Conservation (phyloP, 2,888 invertebrate genomes). For the Parasteatoda lunata region DNA sequence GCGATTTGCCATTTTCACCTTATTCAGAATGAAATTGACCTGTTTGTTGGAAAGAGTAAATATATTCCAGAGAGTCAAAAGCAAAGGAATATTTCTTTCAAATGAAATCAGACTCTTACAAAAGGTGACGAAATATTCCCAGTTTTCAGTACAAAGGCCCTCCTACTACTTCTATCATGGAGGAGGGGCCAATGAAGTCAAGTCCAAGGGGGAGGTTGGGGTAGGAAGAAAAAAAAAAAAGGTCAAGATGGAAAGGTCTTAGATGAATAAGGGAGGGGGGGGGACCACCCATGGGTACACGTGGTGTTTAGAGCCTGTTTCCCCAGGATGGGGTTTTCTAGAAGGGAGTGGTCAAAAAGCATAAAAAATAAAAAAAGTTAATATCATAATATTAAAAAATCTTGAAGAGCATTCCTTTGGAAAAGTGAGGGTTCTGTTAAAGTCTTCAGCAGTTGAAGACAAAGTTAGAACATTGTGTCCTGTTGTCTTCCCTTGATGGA, state of each 20-base stretch:
- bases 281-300: constrained; percentile 65
- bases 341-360: constrained; percentile 53
- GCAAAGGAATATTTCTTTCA: constrained; percentile 23
- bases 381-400: constrained; percentile 59
- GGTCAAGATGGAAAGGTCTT: constrained; percentile 31
- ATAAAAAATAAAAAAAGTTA: constrained; percentile 33
- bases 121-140: constrained; percentile 62
- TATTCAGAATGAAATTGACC: constrained; percentile 35
- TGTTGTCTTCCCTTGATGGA: constrained; percentile 57
- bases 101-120: constrained; percentile 18
- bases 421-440: constrained; percentile 47
- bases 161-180: constrained; percentile 12
- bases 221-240: constrained; percentile 23
- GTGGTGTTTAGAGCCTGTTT: constrained; percentile 28
- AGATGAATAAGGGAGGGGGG: constrained; percentile 16
- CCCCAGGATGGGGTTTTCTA: constrained; percentile 16
- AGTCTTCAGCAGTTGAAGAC: constrained; percentile 28
- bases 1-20: background rate
- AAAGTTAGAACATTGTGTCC: constrained; percentile 61
- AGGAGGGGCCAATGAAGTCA: background rate
- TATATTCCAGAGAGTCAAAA: constrained; percentile 52
- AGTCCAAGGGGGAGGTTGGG: constrained; percentile 19
- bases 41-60: constrained; percentile 50
- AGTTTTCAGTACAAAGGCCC: constrained; percentile 42
- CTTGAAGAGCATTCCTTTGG: constrained; percentile 54